Conservation (phyloP, 2,113 vertebrate species). For the Stercorarius parasiticus region DNA sequence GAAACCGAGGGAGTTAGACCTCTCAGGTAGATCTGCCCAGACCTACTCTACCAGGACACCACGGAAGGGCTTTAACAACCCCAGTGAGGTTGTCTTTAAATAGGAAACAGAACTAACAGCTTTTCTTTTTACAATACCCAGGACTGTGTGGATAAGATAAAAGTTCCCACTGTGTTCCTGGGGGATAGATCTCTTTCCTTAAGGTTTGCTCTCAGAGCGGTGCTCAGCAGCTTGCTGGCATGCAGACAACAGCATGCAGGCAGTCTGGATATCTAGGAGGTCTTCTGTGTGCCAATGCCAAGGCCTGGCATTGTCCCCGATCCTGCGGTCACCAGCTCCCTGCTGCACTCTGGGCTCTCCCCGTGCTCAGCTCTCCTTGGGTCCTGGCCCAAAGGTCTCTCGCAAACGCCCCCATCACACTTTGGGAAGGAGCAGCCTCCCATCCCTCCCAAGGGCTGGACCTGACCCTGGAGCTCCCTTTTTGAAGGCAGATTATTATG, state of each 20-base stretch:
- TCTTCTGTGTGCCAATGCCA: not conserved
- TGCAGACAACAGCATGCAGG: not conserved
- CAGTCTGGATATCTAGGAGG: fast-evolving
- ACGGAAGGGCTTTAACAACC: not conserved
- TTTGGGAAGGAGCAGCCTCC: not conserved
- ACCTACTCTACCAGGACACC: not conserved
- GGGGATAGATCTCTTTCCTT: not conserved
- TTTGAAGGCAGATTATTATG: not conserved
- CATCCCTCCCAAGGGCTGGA: fast-evolving
- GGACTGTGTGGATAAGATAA: not conserved
- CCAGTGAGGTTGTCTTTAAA: not conserved
- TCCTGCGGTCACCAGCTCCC: not conserved
- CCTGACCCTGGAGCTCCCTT: not conserved
- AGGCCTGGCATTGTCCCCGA: not conserved
- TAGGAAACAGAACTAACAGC: not conserved
- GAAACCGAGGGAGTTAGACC: not conserved
- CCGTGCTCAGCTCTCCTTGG: not conserved
- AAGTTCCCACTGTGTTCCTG: not conserved
- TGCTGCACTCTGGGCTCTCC: not conserved
- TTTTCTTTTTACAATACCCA: not conserved
- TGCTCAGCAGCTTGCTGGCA: not conserved
- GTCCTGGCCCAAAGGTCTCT: not conserved
- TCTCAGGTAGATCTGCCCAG: not conserved
- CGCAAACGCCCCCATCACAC: not conserved
- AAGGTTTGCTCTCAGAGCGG: not conserved